Evolutionary conservation across 2,113 vertebrate species (phyloP), one percentile per base, ranked within the genome.

Genomic region (Gallinago paraguaiae): DNA sequence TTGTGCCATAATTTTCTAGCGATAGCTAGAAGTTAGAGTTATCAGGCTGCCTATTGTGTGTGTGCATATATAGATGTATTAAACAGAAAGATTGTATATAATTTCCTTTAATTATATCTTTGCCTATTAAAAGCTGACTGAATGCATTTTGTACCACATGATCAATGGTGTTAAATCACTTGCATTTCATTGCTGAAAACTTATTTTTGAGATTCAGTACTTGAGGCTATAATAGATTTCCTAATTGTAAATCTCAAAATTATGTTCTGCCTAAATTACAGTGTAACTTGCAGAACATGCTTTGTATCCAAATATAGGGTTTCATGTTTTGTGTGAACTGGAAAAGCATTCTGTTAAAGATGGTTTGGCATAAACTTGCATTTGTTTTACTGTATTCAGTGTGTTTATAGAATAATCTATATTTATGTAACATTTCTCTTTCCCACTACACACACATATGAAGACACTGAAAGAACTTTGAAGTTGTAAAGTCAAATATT

Each of bases 91-190:
- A 92, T 93, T 91, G 70, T 87, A 94, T 92, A 80, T 95, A 95
- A 96, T 96, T 95, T 94, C 51, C 78, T 95, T 96, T 96, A 94
- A 96, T 96, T 96, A 94, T 92, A 95, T 91, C 88, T 93, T 87
- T 92, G 72, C 69, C 93, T 93, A 64, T 93, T 95, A 95, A 96
- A 97, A 95, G 68, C 59, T n/a, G 53, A 93, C 86, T 90, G 84
- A 97, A 91, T 90, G 78, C 70, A 70, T 92, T 95, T 91, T 82
- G 61, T 81, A 92, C 59, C 90, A 95, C 79, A 75, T 92, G 95
- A 96, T 95, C 94, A 83, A 37, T 95, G 82, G 65, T 88, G 43
- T 86, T 84, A 94, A 96, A 96, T 96, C 92, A 94, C 17, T 97
- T 79, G 23, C 67, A 94, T 96, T 95, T 96, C 79, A 81, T 59